These are phyloP conservation scores for Stenoptilia bipunctidactyla DNA, from an alignment of 2,888 invertebrate genomes.

Conservation along the genomic window DNA sequence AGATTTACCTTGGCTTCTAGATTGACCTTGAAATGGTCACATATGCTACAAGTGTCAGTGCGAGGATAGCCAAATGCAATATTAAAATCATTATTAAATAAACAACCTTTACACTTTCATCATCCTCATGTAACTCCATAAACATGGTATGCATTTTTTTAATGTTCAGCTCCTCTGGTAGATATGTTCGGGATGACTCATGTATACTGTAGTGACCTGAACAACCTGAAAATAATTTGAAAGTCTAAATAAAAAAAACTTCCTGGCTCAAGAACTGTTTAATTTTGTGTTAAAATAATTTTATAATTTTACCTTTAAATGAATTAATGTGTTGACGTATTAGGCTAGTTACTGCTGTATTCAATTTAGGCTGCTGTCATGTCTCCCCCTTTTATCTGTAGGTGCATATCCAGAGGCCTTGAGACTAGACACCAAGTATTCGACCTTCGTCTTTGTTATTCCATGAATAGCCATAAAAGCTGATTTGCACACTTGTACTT, in stretches of 20 bases:
- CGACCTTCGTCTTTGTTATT: not conserved
- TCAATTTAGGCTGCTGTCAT: conserved; percentile 5
- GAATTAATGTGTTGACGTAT: not conserved
- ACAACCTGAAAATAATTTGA: not conserved
- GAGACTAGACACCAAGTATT: not conserved
- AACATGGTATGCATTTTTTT: conserved; percentile 4
- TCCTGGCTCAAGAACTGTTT: not conserved
- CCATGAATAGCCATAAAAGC: conserved; percentile 1
- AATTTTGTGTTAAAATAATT: not conserved
- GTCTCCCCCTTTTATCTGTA: conserved; percentile 6
- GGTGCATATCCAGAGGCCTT: not conserved
- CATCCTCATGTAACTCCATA: not conserved
- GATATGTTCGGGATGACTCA: not conserved
- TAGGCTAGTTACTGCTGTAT: not conserved
- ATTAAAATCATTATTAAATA: conserved; percentile 1
- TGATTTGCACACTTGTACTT: not conserved
- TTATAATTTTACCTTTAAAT: not conserved
- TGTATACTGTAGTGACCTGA: conserved; percentile 4
- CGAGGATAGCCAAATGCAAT: not conserved
- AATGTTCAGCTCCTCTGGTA: not conserved
- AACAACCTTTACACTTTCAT: not conserved
- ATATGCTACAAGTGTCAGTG: not conserved
- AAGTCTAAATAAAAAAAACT: too few relatives aligned
- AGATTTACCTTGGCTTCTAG: not conserved
- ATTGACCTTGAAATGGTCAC: conserved; percentile 1